Base-by-base conservation (phyloP, 2,113 vertebrate species). In the Marmota monax region DNA sequence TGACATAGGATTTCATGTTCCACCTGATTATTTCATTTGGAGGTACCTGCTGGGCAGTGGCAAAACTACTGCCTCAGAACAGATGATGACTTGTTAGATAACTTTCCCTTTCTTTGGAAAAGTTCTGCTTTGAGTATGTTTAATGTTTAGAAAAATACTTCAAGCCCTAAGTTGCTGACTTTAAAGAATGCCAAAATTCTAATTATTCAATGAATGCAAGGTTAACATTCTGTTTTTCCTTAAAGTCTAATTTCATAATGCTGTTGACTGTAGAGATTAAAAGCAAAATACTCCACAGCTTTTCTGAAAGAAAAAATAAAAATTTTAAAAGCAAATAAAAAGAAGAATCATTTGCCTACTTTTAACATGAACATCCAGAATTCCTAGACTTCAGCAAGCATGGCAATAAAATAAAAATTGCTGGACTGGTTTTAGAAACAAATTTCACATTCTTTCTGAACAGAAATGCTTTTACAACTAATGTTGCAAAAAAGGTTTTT, bases 381-480 rank as follows among this genome's bases (percentile, higher is more conserved):
- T 78, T 92, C 80, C 79, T 0, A 65, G 79, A 85, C 79, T 95
- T 96, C 80, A 95, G 95, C 76, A 91, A 97, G 98, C 97, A 32
- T 70, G 65, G 70, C 92, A 83, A 96, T 97, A 95, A 98, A 97
- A 98, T 61, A 87, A 76, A 96, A 92, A 79, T 90, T 85, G 39
- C 79, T 96, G 63, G 89, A 96, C 73, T 90, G 94, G 82, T 74
- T 97, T 98, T 92, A 88, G 95, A 88, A 97, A 94, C 65, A 98
- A 97, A 98, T 94, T 96, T 96, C 93, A 97, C 76, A 97, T 96
- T 97, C 92, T 70, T 98, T 97, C 89, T 22, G 89, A 98, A 96
- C 42, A 92, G 91, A 98, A 98, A 98, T 98, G 96, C 95, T 98
- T 98, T 98, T 97, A 95, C 42, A 97, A 97, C 91, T 97, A 97